Evolutionary conservation across 1,140 invertebrate species (phyloP).

Genomic region (Drosophila guanche): DNA sequence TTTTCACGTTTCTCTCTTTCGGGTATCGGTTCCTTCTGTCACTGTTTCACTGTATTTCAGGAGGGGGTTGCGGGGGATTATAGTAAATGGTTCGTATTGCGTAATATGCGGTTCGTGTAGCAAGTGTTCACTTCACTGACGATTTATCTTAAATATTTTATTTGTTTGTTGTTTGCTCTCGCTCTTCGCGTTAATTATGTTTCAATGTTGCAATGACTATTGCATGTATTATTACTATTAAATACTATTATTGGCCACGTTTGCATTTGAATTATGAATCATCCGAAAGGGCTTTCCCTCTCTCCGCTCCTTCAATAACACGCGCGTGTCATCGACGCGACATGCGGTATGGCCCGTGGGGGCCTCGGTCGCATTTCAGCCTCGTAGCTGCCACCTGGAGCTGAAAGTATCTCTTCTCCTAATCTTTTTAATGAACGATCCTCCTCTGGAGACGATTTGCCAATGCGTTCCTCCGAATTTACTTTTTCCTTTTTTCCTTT

Average conservation of each 20-base stretch:
- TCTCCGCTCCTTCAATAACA: no score
- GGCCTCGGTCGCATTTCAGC: slow-evolving; percentile 35
- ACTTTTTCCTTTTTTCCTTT: slow-evolving; percentile 9
- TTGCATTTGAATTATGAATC: slow-evolving; percentile 10
- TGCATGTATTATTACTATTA: slow-evolving; percentile 46
- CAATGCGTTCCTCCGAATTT: slow-evolving; percentile 12
- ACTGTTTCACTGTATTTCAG: slow-evolving; percentile 15
- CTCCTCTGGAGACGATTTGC: no score
- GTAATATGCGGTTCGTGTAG: not conserved
- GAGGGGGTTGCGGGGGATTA: not conserved
- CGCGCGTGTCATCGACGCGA: slow-evolving; percentile 22
- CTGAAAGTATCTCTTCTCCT: slow-evolving; percentile 1
- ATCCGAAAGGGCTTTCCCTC: no score
- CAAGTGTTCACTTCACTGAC: slow-evolving; percentile 34
- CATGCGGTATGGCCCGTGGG: slow-evolving; percentile 32
- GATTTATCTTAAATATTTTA: slow-evolving; percentile 47
- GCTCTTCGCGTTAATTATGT: slow-evolving; percentile 15
- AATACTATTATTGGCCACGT: slow-evolving; percentile 61
- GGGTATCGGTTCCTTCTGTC: not conserved
- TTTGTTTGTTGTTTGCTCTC: slow-evolving; percentile 31
- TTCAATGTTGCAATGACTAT: slow-evolving; percentile 15
- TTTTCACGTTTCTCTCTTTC: slow-evolving; percentile 43
- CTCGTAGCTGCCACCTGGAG: slow-evolving; percentile 1
- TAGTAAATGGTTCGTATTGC: no score
- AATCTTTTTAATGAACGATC: not conserved